phyloP scores from a whole-genome alignment of 2,888 invertebrate genomes.

The Amiota mariae region DNA sequence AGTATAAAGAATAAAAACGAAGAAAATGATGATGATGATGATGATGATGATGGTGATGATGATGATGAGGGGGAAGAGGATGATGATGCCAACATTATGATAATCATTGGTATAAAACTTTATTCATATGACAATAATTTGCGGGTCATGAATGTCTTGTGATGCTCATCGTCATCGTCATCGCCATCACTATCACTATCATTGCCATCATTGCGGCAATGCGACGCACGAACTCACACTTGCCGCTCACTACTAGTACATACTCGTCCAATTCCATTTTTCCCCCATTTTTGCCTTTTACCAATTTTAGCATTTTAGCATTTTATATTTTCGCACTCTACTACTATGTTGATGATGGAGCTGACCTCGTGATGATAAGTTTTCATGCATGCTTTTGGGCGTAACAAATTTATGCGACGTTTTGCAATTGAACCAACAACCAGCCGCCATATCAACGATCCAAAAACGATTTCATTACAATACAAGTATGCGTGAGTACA shows the following conservation, averaged over 20 bases:
- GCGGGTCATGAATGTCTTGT: constrained; percentile 49
- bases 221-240: constrained; percentile 11
- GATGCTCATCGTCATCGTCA: too few species aligned
- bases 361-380: background rate
- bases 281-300: too few species aligned
- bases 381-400: constrained; percentile 16
- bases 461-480: constrained; percentile 3
- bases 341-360: background rate
- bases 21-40: constrained; percentile 2
- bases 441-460: background rate
- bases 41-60: background rate
- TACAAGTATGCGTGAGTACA: background rate
- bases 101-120: constrained; percentile 11
- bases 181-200: too few species aligned
- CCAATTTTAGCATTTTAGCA: background rate
- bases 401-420: constrained; percentile 19
- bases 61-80: constrained; percentile 1
- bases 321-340: background rate
- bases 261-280: too few species aligned
- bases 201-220: too few species aligned
- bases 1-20: background rate
- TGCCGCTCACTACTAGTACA: background rate
- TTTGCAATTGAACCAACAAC: background rate
- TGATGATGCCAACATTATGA: constrained; percentile 21
- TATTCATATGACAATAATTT: constrained; percentile 46